These are phyloP conservation scores for Imbricaverruca yamaguchii DNA, from an alignment of 2,888 invertebrate genomes.

Conservation along the genomic window DNA sequence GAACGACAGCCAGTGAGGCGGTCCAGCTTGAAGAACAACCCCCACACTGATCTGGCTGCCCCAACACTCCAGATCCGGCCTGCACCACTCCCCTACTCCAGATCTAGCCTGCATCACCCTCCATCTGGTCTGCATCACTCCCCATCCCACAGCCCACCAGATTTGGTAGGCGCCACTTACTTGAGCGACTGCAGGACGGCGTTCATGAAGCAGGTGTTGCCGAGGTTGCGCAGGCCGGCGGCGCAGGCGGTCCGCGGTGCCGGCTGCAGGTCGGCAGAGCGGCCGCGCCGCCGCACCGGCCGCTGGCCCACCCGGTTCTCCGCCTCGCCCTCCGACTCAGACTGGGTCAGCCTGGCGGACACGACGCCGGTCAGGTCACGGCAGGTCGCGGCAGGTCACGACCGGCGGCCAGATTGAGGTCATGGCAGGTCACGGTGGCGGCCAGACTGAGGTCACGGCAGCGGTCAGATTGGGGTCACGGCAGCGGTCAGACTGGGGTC, in stretches of 20 bases:
- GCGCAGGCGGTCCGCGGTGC: neutral
- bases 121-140: too few relatives aligned
- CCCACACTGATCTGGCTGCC: too few relatives aligned
- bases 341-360: neutral
- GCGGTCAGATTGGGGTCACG: too few relatives aligned
- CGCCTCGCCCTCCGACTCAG: neutral
- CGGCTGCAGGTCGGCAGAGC: neutral
- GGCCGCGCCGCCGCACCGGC: constrained; percentile 12
- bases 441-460: too few relatives aligned
- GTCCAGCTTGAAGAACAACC: too few relatives aligned
- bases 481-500: too few relatives aligned
- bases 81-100: too few relatives aligned
- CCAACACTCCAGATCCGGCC: too few relatives aligned
- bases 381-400: neutral
- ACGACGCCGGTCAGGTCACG: neutral
- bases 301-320: constrained; percentile 5
- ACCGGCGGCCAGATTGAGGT: neutral
- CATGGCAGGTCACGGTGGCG: neutral
- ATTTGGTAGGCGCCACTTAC: constrained; percentile 36
- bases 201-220: constrained; percentile 82
- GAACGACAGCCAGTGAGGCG: too few relatives aligned
- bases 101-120: too few relatives aligned
- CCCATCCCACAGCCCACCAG: too few relatives aligned
- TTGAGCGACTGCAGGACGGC: constrained; percentile 69
- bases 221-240: constrained; percentile 68